Conservation (phyloP, 2,797 vertebrate genomes). For the Hoplostethus atlanticus region DNA sequence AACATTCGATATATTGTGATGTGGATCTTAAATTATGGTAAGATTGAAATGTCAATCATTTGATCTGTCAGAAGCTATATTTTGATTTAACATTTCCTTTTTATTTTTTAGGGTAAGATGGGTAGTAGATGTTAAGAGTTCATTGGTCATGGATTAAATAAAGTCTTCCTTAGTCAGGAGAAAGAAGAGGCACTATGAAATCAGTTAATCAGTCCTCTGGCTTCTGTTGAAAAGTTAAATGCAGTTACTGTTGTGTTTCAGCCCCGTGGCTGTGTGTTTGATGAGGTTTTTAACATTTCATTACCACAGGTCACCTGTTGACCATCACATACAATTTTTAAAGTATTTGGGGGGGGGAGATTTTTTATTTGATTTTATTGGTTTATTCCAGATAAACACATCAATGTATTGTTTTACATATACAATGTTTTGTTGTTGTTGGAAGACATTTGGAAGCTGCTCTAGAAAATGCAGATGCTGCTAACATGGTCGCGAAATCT, state of each 20-base stretch:
- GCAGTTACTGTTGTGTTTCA: too few relatives aligned
- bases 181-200: too few relatives aligned
- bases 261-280: too few relatives aligned
- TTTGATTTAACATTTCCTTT: slow-evolving; percentile 22
- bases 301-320: slow-evolving; percentile 5
- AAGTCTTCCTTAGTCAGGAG: too few relatives aligned
- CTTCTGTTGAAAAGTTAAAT: too few relatives aligned
- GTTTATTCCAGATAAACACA: slow-evolving; percentile 40
- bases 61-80: not conserved
- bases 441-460: not conserved
- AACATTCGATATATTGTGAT: too few relatives aligned
- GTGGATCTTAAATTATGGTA: too few relatives aligned
- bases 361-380: slow-evolving; percentile 17
- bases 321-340: slow-evolving; percentile 1
- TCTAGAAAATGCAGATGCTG: not conserved
- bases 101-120: slow-evolving; percentile 25
- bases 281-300: not conserved
- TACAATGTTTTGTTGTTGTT: not conserved
- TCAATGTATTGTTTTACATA: slow-evolving; percentile 1
- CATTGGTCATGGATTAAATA: not conserved
- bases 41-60: not conserved
- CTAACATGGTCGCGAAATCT: not conserved
- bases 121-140: not conserved
- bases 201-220: too few relatives aligned
- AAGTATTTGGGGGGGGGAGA: not conserved